Conservation (phyloP, 2,888 invertebrate genomes). For the Cecidostiba fungosa region DNA sequence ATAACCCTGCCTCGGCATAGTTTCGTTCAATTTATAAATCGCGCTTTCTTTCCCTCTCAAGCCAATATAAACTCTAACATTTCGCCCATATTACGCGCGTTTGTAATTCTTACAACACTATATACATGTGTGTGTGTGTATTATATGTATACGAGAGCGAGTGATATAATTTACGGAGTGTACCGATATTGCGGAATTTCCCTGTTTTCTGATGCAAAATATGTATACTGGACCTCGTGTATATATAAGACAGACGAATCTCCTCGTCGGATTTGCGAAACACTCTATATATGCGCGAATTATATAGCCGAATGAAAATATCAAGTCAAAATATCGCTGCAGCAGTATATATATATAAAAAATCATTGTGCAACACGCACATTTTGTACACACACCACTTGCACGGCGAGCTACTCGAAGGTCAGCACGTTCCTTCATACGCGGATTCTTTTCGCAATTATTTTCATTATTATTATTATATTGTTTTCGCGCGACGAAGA, state of each 20-base stretch:
- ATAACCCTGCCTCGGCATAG: background rate
- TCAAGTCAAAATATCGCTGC: background rate
- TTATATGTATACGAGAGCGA: background rate
- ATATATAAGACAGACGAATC: too few relatives aligned
- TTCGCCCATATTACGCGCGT: too few relatives aligned
- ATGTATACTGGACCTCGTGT: background rate
- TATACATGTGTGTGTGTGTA: background rate
- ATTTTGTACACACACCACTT: background rate
- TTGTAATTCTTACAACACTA: slow-evolving; percentile 1
- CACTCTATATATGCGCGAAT: too few relatives aligned
- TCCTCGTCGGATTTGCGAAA: background rate
- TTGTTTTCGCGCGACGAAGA: background rate
- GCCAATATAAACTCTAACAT: too few relatives aligned
- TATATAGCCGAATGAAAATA: background rate
- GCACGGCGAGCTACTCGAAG: background rate
- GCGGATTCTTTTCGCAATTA: background rate
- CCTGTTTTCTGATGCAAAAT: slow-evolving; percentile 3
- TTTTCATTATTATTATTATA: background rate
- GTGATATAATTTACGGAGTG: background rate
- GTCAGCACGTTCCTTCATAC: background rate
- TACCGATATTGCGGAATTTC: background rate
- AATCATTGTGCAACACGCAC: background rate
- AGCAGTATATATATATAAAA: background rate
- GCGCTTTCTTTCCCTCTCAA: background rate
- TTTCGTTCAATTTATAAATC: slow-evolving; percentile 4